These are phyloP conservation scores for Hippasteria phrygiana DNA, from an alignment of 53 echinoderm and acorn worm genomes.

Conservation along the genomic window DNA sequence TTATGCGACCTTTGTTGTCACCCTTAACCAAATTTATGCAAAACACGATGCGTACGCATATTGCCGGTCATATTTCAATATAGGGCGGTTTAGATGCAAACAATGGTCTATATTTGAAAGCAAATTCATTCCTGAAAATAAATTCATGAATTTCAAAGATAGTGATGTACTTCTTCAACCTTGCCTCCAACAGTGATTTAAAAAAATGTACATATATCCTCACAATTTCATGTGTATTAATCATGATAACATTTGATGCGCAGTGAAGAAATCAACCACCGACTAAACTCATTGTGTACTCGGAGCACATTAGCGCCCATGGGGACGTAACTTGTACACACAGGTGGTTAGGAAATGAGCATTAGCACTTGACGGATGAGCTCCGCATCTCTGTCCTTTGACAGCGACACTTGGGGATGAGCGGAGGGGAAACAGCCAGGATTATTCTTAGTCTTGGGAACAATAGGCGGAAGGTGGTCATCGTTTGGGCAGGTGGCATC, in stretches of 20 bases:
- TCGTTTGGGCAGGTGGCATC: neutral
- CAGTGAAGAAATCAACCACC: neutral
- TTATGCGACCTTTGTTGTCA: too few species aligned
- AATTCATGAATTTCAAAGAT: too few species aligned
- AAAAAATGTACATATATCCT: neutral
- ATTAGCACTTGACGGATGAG: neutral
- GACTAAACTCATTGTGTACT: neutral
- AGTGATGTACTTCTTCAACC: too few species aligned
- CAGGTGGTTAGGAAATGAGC: conserved; percentile 33
- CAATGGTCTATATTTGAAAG: too few species aligned
- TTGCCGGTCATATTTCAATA: too few species aligned
- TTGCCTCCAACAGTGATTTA: too few species aligned
- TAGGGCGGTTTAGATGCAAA: too few species aligned
- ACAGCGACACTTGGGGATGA: neutral
- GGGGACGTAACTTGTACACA: too few species aligned
- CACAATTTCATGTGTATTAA: neutral
- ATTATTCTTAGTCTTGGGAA: neutral
- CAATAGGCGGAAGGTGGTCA: neutral
- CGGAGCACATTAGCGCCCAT: too few species aligned
- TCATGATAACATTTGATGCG: neutral
- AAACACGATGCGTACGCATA: too few species aligned
- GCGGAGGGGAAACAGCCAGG: neutral
- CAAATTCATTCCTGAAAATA: too few species aligned
- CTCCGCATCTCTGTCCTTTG: neutral
- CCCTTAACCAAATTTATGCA: too few species aligned